Evolutionary conservation across 2,113 vertebrate genomes (phyloP).

Genomic region (Tapirus terrestris): DNA sequence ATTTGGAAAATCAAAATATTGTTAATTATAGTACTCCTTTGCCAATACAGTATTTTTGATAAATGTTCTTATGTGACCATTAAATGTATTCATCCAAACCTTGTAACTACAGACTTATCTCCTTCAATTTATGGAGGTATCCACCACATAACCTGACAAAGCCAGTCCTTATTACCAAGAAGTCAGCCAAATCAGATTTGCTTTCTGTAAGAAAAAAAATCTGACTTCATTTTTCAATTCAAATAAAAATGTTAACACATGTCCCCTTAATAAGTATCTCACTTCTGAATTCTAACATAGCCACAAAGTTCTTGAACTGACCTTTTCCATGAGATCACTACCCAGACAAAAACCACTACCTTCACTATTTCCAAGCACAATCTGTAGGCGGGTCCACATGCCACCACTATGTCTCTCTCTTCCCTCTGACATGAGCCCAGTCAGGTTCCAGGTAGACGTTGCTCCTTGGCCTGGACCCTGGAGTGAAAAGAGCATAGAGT

Average conservation of each 20-base stretch:
- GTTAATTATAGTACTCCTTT: background rate
- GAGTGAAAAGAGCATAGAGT: background rate
- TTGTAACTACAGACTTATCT: background rate
- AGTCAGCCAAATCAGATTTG: background rate
- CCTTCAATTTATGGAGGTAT: background rate
- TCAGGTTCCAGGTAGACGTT: no score
- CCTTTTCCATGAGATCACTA: background rate
- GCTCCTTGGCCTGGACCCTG: background rate
- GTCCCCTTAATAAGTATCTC: background rate
- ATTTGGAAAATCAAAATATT: constrained; percentile 19
- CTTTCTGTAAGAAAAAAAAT: background rate
- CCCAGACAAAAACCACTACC: background rate
- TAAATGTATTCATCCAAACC: background rate
- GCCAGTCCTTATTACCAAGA: background rate
- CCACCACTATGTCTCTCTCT: background rate
- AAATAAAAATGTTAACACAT: background rate
- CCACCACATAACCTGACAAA: background rate
- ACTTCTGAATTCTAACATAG: background rate
- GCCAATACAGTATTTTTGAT: background rate
- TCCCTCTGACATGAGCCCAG: background rate
- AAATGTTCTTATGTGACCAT: background rate
- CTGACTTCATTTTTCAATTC: background rate
- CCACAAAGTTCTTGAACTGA: background rate
- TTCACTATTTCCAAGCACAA: background rate
- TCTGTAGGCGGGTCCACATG: no score